Evolutionary conservation across 2,797 vertebrate genomes (phyloP), one percentile per base, ranked within the genome.

Genomic region (Acanthopagrus latus): DNA sequence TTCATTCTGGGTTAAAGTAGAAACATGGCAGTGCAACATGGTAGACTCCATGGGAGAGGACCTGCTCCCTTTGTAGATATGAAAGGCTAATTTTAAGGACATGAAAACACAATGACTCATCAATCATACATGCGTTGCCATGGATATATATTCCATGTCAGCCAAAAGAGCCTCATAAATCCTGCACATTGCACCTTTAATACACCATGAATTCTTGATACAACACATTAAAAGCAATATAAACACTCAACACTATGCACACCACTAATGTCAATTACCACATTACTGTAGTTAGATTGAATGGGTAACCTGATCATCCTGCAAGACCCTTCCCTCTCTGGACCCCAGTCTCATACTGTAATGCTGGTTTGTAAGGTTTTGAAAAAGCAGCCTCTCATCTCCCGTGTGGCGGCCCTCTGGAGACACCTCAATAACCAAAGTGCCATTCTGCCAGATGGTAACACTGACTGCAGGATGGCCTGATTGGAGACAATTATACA

Each of bases 401-500:
- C 27, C 25, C 64, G 63, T 23, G 27, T 18, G 54, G 72, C 44
- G 55, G 69, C 65, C 48, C 77, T 74, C 55, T 54, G 62, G 62
- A 76, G 71, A 65, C 59, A 52, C 59, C 77, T 83, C 50, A 56
- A 71, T 60, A 60, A 71, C 73, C 73, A 65, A 67, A 82, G 68
- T 71, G 58, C 41, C 52, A 52, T 78, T 74, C 70, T 17, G 72
- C 25, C 88, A 91, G 78, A 86, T 86, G 87, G 88, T 75, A 74
- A 74, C 50, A 65, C 60, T 56, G 78, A 83, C 68, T 76, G 71
- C 79, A 79, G 73, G 54, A 72, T 25, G 64, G 64, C 58, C 83
- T 85, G 76, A 86, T 75, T 63, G 67, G 64, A 82, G 81, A 60
- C 72, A 80, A 89, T 89, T 87, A 91, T 62, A 80, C 78, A 90